Evolutionary conservation across 2,113 vertebrate species (phyloP), one percentile per base, ranked within the genome.

Genomic region (Misgurnus mizolepis): DNA sequence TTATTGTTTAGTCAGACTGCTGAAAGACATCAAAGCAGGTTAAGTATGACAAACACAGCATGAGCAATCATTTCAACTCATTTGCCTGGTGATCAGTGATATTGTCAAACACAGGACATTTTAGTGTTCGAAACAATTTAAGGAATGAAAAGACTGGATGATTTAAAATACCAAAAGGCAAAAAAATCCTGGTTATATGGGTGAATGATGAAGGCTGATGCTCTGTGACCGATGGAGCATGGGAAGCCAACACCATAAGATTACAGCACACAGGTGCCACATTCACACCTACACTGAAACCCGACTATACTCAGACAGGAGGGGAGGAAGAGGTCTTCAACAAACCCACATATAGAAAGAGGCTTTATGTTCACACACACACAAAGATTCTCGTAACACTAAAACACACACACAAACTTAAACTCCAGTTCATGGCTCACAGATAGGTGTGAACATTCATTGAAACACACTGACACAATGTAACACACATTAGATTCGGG

Each of bases 201-300:
- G 64, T 73, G 27, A 56, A 5, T 50, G 58, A 76, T 9, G 18
- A 22, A 71, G 41, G 67, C 73, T 34, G 68, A 75, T 56, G 82
- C 84, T 76, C 80, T 81, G 82, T 89, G 88, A 87, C 83, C 86
- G 80, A 11, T 55, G 74, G 86, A 84, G 86, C 88, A 89, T 88
- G 85, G 88, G 91, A 89, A 86, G 68, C 64, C 62, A 85, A 87
- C 80, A 84, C 83, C 55, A 43, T 47, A 89, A 82, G 45, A 82
- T 87, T 87, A 85, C 88, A 89, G 87, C 92, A 91, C 87, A 87
- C 90, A 91, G 85, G 91, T 93, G 92, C 83, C 84, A 92, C 50
- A 91, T 86, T 93, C 88, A 76, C 83, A 84, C 76, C 73, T 81
- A 67, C 60, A 78, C 79, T 87, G 85, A 85, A 61, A 84, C 77